phyloP scores from a whole-genome alignment of 2,797 vertebrate species.

The Microctenopoma lineatum region DNA sequence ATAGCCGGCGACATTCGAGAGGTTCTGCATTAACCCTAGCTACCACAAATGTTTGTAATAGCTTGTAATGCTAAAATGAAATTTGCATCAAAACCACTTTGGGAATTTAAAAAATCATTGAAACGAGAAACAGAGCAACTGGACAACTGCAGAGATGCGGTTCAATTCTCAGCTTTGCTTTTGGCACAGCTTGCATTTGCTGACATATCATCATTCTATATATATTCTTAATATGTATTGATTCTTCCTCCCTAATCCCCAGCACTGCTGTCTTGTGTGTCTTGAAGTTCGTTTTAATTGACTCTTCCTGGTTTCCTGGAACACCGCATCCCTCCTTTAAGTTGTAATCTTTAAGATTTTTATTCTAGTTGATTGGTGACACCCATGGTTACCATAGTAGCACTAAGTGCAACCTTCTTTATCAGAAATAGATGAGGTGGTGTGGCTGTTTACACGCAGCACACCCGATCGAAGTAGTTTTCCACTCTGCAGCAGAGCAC shows the following conservation, averaged over 20 bases:
- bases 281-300: background rate
- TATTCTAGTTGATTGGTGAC: background rate
- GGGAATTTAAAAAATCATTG: slow-evolving; percentile 60
- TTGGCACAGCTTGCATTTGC: slow-evolving; percentile 41
- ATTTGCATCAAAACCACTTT: slow-evolving; percentile 48
- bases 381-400: background rate
- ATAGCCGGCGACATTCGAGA: slow-evolving; percentile 49
- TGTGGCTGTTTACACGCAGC: background rate
- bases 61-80: slow-evolving; percentile 38
- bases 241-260: background rate
- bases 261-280: background rate
- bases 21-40: slow-evolving; percentile 40
- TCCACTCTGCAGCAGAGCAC: background rate
- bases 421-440: background rate
- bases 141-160: slow-evolving; percentile 43
- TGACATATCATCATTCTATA: slow-evolving; percentile 39
- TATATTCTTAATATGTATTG: background rate
- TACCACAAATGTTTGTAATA: slow-evolving; percentile 40
- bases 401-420: background rate
- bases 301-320: background rate
- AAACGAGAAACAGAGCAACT: slow-evolving; percentile 44
- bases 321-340: background rate
- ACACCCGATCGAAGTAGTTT: background rate
- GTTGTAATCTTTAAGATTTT: background rate
- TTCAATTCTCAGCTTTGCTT: slow-evolving; percentile 25